Evolutionary conservation across 2,888 invertebrate genomes (phyloP).

Genomic region (Pilophorus perplexus): DNA sequence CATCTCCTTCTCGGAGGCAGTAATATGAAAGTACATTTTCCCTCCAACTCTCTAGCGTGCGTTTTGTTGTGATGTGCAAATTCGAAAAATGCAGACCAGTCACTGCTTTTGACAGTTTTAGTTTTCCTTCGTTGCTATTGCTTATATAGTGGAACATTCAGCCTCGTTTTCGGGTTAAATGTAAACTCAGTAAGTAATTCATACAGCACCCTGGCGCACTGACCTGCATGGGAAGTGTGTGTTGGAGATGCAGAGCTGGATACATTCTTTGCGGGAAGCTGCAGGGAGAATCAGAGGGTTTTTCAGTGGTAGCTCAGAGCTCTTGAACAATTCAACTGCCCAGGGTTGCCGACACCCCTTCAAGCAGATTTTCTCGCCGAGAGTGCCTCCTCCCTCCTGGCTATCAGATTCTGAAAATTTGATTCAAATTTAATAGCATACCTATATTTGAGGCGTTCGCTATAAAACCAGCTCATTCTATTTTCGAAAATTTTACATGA

Average conservation of each 20-base stretch:
- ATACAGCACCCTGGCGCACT: neutral
- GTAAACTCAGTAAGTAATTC: neutral
- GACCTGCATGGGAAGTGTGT: slow-evolving; percentile 24
- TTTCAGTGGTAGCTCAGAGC: slow-evolving; percentile 13
- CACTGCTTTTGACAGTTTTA: no score
- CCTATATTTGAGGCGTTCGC: no score
- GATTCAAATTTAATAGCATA: no score
- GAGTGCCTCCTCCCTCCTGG: neutral
- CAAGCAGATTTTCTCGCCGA: slow-evolving; percentile 19
- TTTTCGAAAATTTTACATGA: no score
- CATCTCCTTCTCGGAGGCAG: no score
- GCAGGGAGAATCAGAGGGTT: slow-evolving; percentile 22
- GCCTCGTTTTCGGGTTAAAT: neutral
- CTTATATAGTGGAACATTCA: neutral
- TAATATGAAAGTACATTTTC: no score
- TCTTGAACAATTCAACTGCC: slow-evolving; percentile 26
- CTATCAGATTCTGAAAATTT: neutral
- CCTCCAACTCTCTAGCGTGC: no score
- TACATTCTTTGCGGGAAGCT: slow-evolving; percentile 11
- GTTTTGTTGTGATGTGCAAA: no score
- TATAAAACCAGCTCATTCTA: no score
- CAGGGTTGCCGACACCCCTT: slow-evolving; percentile 20
- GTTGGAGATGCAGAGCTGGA: slow-evolving; percentile 33
- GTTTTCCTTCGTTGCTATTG: neutral
- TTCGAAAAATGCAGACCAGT: no score